These are phyloP conservation scores for Meiosimyza decipiens DNA, from an alignment of 2,888 invertebrate genomes.

Conservation along the genomic window DNA sequence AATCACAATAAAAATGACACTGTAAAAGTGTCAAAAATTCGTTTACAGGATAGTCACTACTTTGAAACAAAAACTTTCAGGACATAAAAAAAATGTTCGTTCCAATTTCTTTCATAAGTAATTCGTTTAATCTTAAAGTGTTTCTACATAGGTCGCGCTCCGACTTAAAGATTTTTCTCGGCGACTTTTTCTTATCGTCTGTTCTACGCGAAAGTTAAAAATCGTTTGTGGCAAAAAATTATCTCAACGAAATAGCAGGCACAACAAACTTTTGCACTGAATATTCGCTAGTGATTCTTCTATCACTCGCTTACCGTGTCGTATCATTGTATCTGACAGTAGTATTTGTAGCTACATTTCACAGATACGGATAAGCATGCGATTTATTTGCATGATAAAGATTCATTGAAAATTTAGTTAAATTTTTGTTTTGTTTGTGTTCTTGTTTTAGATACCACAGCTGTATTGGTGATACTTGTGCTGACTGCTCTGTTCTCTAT, in stretches of 20 bases:
- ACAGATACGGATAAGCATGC: slow-evolving; percentile 37
- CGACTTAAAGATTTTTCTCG: slow-evolving; percentile 14
- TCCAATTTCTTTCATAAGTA: too few species aligned
- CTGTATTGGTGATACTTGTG: too few species aligned
- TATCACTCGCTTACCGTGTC: slow-evolving; percentile 22
- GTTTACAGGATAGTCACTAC: too few species aligned
- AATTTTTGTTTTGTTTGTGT: slow-evolving; percentile 47
- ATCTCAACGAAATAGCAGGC: not conserved
- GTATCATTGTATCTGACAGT: slow-evolving; percentile 30
- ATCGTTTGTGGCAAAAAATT: slow-evolving; percentile 39
- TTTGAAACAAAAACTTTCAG: too few species aligned
- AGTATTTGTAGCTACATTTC: slow-evolving; percentile 20
- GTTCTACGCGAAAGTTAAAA: slow-evolving; percentile 43
- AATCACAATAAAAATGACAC: not conserved
- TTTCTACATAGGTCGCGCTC: not conserved
- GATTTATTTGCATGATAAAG: slow-evolving; percentile 58
- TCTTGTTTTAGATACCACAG: slow-evolving; percentile 18
- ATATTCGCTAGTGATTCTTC: not conserved
- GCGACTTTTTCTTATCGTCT: slow-evolving; percentile 37
- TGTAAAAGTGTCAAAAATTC: not conserved
- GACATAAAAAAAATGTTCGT: too few species aligned
- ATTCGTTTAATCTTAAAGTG: not conserved
- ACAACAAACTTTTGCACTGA: not conserved
- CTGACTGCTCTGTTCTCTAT: too few species aligned
- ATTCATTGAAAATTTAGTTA: slow-evolving; percentile 49